A percentile compares a stretch with the other conserved stretches of the same genome.
phyloP scores from a whole-genome alignment of 2,797 vertebrate genomes.

The Molossus molossus region DNA sequence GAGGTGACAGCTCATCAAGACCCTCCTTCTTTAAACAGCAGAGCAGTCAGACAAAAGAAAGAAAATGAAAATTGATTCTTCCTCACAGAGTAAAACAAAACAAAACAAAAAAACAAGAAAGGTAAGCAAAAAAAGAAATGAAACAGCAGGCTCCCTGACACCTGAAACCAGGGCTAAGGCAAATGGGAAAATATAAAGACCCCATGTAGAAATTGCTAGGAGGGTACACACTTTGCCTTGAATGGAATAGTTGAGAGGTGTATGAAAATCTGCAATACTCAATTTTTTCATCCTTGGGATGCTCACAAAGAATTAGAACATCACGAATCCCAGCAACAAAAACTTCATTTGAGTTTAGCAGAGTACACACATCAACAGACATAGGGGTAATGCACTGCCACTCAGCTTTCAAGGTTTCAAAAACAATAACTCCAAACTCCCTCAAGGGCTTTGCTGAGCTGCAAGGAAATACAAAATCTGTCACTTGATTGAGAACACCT shows the following conservation, averaged over 20 bases:
- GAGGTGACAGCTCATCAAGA: background rate
- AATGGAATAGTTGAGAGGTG: conserved; percentile 50
- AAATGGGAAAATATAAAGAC: background rate
- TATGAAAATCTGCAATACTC: background rate
- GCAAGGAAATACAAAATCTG: conserved; percentile 39
- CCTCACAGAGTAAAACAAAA: background rate
- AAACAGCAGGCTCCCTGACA: background rate
- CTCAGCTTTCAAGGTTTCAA: conserved; percentile 65
- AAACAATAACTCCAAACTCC: conserved; percentile 57
- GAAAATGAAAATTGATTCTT: conserved; percentile 29
- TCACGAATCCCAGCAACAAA: conserved; percentile 42
- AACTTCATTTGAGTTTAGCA: conserved; percentile 10
- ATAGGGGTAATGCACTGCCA: background rate
- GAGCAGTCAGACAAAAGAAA: background rate
- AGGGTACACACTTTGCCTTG: conserved; percentile 33
- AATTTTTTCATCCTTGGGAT: conserved; percentile 59
- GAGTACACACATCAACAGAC: conserved; percentile 21
- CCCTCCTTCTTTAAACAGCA: background rate
- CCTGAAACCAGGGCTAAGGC: background rate
- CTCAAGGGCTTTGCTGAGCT: conserved; percentile 48
- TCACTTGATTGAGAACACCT: conserved; percentile 25
- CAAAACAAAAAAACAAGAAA: conserved; percentile 28
- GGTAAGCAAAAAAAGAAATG: background rate
- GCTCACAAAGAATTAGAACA: conserved; percentile 70
- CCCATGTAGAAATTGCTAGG: background rate